These are phyloP conservation scores for Crocuta crocuta DNA, from an alignment of 2,113 vertebrate species.

Conservation along the genomic window DNA sequence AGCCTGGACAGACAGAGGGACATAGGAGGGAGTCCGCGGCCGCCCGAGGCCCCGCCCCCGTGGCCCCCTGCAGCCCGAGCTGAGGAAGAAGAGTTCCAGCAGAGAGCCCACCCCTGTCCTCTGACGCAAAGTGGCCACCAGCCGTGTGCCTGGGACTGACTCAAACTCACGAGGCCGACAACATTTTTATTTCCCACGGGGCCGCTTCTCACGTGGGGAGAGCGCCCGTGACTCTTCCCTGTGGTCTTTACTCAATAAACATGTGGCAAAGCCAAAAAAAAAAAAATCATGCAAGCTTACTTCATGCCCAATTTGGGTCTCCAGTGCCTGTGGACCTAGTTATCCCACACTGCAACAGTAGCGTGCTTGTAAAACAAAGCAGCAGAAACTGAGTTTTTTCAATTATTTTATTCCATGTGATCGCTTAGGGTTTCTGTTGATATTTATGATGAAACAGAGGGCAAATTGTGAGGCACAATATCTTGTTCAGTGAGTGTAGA, in stretches of 20 bases:
- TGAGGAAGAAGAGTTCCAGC: not conserved
- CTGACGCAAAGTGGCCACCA: not conserved
- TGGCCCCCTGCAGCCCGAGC: not conserved
- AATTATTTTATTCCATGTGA: not conserved
- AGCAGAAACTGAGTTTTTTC: not conserved
- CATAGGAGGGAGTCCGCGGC: no score
- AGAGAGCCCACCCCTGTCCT: fast-evolving
- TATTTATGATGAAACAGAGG: not conserved
- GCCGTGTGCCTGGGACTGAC: not conserved
- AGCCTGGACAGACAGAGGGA: slow-evolving; percentile 1
- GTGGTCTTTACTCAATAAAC: slow-evolving; percentile 61
- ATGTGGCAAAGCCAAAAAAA: not conserved
- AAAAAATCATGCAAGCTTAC: not conserved
- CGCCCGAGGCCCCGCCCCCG: not conserved
- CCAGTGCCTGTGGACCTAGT: not conserved
- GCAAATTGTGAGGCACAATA: not conserved
- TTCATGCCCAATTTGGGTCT: not conserved
- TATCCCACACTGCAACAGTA: not conserved
- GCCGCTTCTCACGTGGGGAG: not conserved
- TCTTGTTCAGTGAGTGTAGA: not conserved
- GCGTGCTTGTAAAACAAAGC: not conserved
- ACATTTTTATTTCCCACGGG: not conserved
- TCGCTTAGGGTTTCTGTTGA: not conserved
- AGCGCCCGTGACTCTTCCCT: not conserved
- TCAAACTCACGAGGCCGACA: fast-evolving